These are phyloP conservation scores for Borostomias antarcticus DNA, from an alignment of 2,797 vertebrate genomes.

Conservation along the genomic window DNA sequence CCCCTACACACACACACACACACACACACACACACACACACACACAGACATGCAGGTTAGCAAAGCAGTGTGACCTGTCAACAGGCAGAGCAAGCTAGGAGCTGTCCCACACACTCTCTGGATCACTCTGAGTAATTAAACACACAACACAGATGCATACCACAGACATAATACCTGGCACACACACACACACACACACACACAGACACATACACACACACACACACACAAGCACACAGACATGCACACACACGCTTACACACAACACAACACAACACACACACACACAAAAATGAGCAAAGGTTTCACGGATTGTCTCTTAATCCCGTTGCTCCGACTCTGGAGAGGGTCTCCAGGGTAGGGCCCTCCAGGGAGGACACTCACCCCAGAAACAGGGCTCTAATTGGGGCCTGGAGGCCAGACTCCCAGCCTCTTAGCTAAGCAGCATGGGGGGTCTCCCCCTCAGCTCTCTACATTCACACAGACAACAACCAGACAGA, in stretches of 20 bases:
- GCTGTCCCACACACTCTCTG: background rate
- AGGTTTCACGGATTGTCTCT: constrained; percentile 43
- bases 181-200: constrained; percentile 1
- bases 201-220: background rate
- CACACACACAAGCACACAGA: constrained; percentile 31
- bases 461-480: background rate
- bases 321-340: constrained; percentile 53
- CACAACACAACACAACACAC: constrained; percentile 2
- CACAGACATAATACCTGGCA: constrained; percentile 2
- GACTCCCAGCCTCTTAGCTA: constrained; percentile 25
- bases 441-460: constrained; percentile 28
- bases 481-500: background rate
- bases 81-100: constrained; percentile 21
- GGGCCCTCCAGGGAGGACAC: constrained; percentile 37
- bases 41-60: background rate
- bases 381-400: constrained; percentile 41
- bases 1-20: background rate
- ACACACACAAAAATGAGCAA: constrained; percentile 31
- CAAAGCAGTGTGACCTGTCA: too few relatives aligned
- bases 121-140: constrained; percentile 8
- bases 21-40: constrained; percentile 1
- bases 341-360: constrained; percentile 34
- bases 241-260: constrained; percentile 27
- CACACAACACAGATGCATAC: background rate
- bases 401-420: constrained; percentile 59